phyloP scores from a whole-genome alignment of 1,140 invertebrate genomes.

The Formica exsecta region DNA sequence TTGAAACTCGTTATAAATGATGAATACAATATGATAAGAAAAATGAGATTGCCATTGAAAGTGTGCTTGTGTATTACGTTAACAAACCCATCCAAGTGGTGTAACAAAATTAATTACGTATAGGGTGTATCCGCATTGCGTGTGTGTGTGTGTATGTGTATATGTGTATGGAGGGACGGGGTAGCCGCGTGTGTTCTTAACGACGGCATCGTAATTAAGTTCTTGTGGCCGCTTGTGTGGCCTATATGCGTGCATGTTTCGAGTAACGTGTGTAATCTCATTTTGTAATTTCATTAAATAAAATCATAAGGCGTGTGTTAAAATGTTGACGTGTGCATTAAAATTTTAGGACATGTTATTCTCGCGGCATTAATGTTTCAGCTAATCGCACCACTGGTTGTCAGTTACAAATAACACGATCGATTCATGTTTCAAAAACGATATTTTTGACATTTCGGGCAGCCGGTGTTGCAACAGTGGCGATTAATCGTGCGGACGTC shows the following conservation, averaged over 20 bases:
- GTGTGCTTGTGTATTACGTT: not conserved
- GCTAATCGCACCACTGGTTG: constrained; percentile 19
- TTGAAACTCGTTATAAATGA: not conserved
- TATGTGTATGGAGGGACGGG: no score
- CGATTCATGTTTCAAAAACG: constrained; percentile 29
- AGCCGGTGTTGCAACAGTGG: constrained; percentile 41
- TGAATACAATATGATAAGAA: not conserved
- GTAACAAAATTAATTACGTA: constrained; percentile 53
- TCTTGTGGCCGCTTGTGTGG: not conserved
- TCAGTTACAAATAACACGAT: constrained; percentile 2
- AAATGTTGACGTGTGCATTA: not conserved
- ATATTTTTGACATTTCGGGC: constrained; percentile 49
- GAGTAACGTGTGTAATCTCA: constrained; percentile 13
- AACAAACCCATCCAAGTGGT: not conserved
- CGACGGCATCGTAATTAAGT: constrained; percentile 42
- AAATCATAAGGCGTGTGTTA: not conserved
- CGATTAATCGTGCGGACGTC: constrained; percentile 44
- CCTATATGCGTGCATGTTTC: not conserved
- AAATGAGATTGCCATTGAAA: constrained; percentile 16
- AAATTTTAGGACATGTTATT: constrained; percentile 14
- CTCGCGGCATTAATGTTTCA: not conserved
- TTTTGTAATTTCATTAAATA: constrained; percentile 12
- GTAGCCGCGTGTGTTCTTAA: constrained; percentile 24
- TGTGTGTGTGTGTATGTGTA: not conserved
- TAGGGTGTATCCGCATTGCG: constrained; percentile 22